Percentiles rank a stretch among this genome's conserved stretches.
These are phyloP conservation scores for Drosophila nigromelanica DNA, from an alignment of 1,140 invertebrate species.

Conservation along the genomic window DNA sequence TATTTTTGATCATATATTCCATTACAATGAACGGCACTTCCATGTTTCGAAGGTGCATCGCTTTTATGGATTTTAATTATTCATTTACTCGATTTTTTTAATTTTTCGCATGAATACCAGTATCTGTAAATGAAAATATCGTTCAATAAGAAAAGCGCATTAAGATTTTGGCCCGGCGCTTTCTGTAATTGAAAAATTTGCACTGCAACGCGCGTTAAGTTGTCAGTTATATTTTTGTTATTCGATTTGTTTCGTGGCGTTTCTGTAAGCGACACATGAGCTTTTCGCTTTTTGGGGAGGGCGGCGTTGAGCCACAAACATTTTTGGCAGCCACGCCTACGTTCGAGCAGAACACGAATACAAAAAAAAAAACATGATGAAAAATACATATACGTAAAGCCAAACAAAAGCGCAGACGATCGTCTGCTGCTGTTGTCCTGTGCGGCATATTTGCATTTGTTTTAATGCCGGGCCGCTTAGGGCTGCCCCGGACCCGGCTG, in stretches of 20 bases:
- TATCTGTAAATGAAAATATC: slow-evolving; percentile 33
- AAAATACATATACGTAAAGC: slow-evolving; percentile 24
- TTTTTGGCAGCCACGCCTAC: slow-evolving; percentile 44
- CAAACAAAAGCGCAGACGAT: slow-evolving; percentile 51
- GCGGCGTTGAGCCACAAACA: slow-evolving; percentile 26
- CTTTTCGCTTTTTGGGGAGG: neutral
- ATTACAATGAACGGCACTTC: neutral
- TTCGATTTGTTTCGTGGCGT: neutral
- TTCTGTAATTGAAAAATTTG: slow-evolving; percentile 36
- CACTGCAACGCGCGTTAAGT: slow-evolving; percentile 30
- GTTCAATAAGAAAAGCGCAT: slow-evolving; percentile 45
- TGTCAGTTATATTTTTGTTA: slow-evolving; percentile 19
- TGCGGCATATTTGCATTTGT: slow-evolving; percentile 68
- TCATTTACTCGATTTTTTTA: slow-evolving; percentile 21
- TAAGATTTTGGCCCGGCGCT: slow-evolving; percentile 21
- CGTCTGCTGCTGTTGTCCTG: slow-evolving; percentile 50
- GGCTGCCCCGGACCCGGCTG: slow-evolving; percentile 6
- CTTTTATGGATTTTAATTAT: slow-evolving; percentile 26
- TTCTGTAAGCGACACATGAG: slow-evolving; percentile 41
- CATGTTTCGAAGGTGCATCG: neutral
- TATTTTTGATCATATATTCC: neutral
- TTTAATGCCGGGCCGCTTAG: slow-evolving; percentile 64
- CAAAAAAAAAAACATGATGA: neutral
- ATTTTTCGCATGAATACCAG: slow-evolving; percentile 36
- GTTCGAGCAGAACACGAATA: neutral